These are phyloP conservation scores for Shinisaurus crocodilurus DNA, from an alignment of 2,113 vertebrate species.

Conservation along the genomic window DNA sequence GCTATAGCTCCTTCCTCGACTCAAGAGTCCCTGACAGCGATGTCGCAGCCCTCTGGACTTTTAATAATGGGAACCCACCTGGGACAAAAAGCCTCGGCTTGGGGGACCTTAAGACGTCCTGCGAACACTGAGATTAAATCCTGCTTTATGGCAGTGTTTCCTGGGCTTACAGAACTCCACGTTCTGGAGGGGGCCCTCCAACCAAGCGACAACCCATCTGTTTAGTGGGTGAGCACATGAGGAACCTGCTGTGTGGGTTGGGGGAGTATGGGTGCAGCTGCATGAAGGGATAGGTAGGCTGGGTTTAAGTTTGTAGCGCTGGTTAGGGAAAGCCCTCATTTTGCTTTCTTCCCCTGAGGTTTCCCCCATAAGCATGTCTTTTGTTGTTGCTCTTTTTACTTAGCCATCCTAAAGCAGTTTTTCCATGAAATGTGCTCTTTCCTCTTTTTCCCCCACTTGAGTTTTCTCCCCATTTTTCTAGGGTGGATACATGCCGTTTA, in stretches of 20 bases:
- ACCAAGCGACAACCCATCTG: background rate
- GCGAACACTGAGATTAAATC: background rate
- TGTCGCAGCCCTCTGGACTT: background rate
- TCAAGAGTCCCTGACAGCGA: background rate
- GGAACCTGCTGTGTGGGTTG: background rate
- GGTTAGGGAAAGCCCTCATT: background rate
- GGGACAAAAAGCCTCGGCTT: background rate
- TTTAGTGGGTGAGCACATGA: too few species aligned
- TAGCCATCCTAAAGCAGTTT: background rate
- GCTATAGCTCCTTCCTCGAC: too few species aligned
- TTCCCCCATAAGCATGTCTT: background rate
- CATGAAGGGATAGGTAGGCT: background rate
- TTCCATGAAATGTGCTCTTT: background rate
- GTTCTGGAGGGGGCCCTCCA: background rate
- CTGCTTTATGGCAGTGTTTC: background rate
- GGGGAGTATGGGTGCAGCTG: background rate
- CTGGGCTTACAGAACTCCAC: background rate
- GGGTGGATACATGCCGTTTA: conserved; percentile 99
- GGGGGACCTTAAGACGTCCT: background rate
- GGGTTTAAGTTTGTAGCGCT: background rate
- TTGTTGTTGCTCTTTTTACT: background rate
- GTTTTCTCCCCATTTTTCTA: conserved; percentile 68
- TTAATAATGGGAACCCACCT: background rate
- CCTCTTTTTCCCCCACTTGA: conserved; percentile 45
- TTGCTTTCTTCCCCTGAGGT: background rate